Evolutionary conservation across 2,888 invertebrate genomes (phyloP), one percentile per base, ranked within the genome.

Genomic region (Hedychridium roseum): DNA sequence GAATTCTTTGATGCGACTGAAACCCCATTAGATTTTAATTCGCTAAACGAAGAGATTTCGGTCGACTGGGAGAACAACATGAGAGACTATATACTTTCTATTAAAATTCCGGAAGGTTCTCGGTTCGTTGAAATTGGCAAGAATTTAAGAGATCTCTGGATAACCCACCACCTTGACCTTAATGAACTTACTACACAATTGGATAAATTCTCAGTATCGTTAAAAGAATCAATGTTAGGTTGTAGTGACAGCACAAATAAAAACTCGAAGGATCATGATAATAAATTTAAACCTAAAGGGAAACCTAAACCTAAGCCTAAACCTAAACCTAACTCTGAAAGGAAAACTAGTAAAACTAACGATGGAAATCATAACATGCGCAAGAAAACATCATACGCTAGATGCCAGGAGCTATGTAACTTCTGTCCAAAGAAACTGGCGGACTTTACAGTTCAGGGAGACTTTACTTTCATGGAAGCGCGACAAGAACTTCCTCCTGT

Each of bases 391-490:
- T 37, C 54, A 1, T 73, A 66, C 23, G 67, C 73, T 0, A 42
- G 68, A 0, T 68, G 70, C 31, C 73, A 74, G 48, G 66, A 73
- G 3, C 31, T 74, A 1, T 74, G 41, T 6, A 58, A 61, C 51
- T 58, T 66, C 20, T 62, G 38, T 44, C 74, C 48, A 50, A 70
- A 26, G 49, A 72, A 50, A 17, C 57, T 55, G 43, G 73, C 43
- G 2, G 71, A 51, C 11, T 56, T 36, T 42, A 60, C 39, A 32
- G 51, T 41, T 47, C 53, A 50, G 49, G 65, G 63, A 2, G 47
- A 48, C 1, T 6, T 43, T 0, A 11, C 44, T 0, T 35, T 36
- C 7, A 6, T 37, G 0, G 31, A 56, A 1, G 1, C 27, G 3
- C 14, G 27, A 0, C 34, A 15, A 6, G 28, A 38, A 0, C 20